These are phyloP conservation scores for Cromileptes altivelis DNA, from an alignment of 2,113 vertebrate genomes.

Conservation along the genomic window DNA sequence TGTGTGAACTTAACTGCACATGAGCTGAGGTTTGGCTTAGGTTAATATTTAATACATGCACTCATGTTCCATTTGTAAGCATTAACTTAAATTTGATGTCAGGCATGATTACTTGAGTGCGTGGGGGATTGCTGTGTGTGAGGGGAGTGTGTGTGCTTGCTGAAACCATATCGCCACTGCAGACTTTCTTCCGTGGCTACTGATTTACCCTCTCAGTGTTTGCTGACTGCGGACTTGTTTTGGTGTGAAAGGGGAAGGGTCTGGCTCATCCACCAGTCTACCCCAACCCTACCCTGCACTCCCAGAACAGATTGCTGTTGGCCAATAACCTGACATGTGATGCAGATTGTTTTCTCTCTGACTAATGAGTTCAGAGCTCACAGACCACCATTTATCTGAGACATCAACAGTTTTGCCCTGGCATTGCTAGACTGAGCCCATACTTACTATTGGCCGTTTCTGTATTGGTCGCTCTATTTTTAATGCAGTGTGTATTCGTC, in stretches of 20 bases:
- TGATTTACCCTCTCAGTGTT: constrained; percentile 43
- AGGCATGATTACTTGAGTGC: constrained; percentile 40
- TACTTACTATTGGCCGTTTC: constrained; percentile 17
- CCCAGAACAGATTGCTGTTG: constrained; percentile 50
- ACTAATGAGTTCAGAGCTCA: constrained; percentile 74
- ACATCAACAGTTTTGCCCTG: constrained; percentile 55
- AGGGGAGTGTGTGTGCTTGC: constrained; percentile 1
- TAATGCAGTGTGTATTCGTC: constrained; percentile 26
- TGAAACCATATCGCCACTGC: constrained; percentile 13
- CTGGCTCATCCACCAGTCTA: constrained; percentile 1
- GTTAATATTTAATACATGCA: constrained; percentile 69
- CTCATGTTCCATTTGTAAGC: constrained; percentile 68
- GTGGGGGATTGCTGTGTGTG: constrained; percentile 23
- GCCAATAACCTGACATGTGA: constrained; percentile 64
- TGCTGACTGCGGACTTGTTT: constrained; percentile 46
- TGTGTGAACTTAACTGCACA: constrained; percentile 28
- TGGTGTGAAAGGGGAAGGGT: constrained; percentile 40
- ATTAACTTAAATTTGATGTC: constrained; percentile 58
- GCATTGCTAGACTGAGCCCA: constrained; percentile 42
- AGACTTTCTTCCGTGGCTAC: constrained; percentile 21
- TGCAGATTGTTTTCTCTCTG: constrained; percentile 71
- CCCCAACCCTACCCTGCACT: background rate
- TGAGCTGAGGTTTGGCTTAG: constrained; percentile 36
- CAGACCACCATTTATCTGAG: constrained; percentile 63
- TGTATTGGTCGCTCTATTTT: constrained; percentile 34